phyloP scores from a whole-genome alignment of 2,888 invertebrate species.

The Platycheirus albimanus region DNA sequence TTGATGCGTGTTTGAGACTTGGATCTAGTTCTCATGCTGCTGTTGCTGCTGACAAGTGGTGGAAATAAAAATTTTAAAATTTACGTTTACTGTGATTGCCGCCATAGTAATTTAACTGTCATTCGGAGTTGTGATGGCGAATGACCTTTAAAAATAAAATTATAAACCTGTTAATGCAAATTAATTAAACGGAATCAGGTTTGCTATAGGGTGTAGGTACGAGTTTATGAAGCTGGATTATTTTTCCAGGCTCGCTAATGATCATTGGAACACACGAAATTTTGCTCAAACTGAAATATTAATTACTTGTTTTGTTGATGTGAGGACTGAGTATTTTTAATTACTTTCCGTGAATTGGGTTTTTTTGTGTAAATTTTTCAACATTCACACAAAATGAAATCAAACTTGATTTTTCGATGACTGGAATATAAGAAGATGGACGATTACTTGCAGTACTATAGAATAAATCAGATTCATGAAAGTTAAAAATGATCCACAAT shows the following conservation, averaged over 20 bases:
- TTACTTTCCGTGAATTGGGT: too few relatives aligned
- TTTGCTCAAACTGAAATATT: too few relatives aligned
- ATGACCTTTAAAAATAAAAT: slow-evolving; percentile 58
- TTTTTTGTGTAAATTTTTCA: too few relatives aligned
- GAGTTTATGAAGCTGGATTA: not conserved
- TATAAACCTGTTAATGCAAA: slow-evolving; percentile 58
- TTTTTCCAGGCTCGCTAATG: slow-evolving; percentile 6
- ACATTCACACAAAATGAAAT: too few relatives aligned
- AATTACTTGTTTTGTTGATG: too few relatives aligned
- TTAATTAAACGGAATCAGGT: slow-evolving; percentile 52
- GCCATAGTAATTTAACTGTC: slow-evolving; percentile 7
- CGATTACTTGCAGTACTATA: too few relatives aligned
- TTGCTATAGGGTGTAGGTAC: slow-evolving; percentile 6
- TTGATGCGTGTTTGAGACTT: slow-evolving; percentile 27
- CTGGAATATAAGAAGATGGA: too few relatives aligned
- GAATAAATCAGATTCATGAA: too few relatives aligned
- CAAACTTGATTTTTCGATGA: too few relatives aligned
- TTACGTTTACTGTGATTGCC: slow-evolving; percentile 13
- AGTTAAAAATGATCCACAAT: too few relatives aligned
- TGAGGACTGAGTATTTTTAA: too few relatives aligned
- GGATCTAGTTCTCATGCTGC: slow-evolving; percentile 47
- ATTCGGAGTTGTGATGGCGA: slow-evolving; percentile 28
- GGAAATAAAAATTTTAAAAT: slow-evolving; percentile 21
- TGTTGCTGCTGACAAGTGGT: slow-evolving; percentile 27
- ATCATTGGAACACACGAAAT: not conserved